These are phyloP conservation scores for Hedya salicella DNA, from an alignment of 2,888 invertebrate species.

Conservation along the genomic window DNA sequence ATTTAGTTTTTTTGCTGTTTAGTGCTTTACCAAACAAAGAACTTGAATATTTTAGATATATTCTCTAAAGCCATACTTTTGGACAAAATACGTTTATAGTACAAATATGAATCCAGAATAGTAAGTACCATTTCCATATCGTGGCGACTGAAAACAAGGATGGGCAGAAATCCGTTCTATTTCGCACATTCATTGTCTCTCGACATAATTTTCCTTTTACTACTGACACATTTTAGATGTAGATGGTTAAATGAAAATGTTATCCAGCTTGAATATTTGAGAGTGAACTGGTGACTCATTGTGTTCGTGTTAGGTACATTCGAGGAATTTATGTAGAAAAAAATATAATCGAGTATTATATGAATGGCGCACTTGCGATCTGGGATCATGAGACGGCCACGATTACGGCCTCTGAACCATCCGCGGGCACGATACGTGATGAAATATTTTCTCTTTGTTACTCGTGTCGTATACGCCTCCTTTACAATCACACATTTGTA, in stretches of 20 bases:
- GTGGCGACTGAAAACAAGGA: slow-evolving; percentile 69
- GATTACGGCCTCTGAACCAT: slow-evolving; percentile 53
- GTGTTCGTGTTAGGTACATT: slow-evolving; percentile 69
- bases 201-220: slow-evolving; percentile 48
- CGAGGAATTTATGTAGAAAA: slow-evolving; percentile 64
- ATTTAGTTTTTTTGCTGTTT: slow-evolving; percentile 77
- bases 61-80: slow-evolving; percentile 66
- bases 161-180: slow-evolving; percentile 68
- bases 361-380: slow-evolving; percentile 71
- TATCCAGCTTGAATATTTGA: slow-evolving; percentile 26
- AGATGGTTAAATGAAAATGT: background rate
- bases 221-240: slow-evolving; percentile 10
- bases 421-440: slow-evolving; percentile 9
- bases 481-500: slow-evolving; percentile 28
- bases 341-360: slow-evolving; percentile 67
- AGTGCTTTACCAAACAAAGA: slow-evolving; percentile 76
- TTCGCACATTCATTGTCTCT: slow-evolving; percentile 74
- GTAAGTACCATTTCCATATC: slow-evolving; percentile 86
- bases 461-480: slow-evolving; percentile 43
- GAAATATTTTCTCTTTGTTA: slow-evolving; percentile 37
- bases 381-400: slow-evolving; percentile 53
- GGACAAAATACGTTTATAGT: slow-evolving; percentile 71
- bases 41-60: slow-evolving; percentile 66
- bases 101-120: slow-evolving; percentile 92
- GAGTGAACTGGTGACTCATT: slow-evolving; percentile 72